Conservation (phyloP, 2,888 invertebrate species). For the Leptothorax acervorum region DNA sequence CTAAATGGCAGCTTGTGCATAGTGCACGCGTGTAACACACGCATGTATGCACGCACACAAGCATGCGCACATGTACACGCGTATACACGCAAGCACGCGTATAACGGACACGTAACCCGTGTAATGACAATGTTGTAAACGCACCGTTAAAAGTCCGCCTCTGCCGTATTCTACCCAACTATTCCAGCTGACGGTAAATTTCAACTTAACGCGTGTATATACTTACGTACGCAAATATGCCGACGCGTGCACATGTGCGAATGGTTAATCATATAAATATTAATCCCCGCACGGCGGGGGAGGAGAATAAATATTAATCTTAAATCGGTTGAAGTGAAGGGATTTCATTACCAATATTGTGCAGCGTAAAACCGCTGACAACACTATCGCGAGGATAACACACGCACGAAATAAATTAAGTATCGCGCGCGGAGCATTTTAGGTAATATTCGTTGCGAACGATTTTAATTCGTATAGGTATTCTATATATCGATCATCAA, state of each 20-base stretch:
- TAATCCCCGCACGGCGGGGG: conserved; percentile 1
- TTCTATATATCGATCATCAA: background rate
- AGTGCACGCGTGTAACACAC: conserved; percentile 52
- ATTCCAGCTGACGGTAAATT: conserved; percentile 20
- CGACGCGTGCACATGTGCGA: background rate
- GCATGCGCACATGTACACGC: conserved; percentile 47
- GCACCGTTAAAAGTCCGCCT: conserved; percentile 13
- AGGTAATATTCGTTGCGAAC: background rate
- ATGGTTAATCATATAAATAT: conserved; percentile 19
- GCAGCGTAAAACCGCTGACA: background rate
- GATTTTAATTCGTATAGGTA: background rate
- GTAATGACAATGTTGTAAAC: conserved; percentile 39
- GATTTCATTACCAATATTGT: conserved; percentile 9
- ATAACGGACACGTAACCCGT: conserved; percentile 41
- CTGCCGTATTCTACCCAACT: background rate
- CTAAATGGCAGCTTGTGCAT: conserved; percentile 75
- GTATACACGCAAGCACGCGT: background rate
- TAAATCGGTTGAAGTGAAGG: background rate
- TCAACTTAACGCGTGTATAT: conserved; percentile 3
- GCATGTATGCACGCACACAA: background rate
- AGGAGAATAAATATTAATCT: conserved; percentile 25
- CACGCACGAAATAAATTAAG: background rate
- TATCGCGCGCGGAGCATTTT: background rate
- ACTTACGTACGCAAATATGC: conserved; percentile 7
- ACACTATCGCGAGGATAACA: background rate